These are phyloP conservation scores for Gadopsis bispinosus DNA, from an alignment of 2,797 vertebrate genomes.

Conservation along the genomic window DNA sequence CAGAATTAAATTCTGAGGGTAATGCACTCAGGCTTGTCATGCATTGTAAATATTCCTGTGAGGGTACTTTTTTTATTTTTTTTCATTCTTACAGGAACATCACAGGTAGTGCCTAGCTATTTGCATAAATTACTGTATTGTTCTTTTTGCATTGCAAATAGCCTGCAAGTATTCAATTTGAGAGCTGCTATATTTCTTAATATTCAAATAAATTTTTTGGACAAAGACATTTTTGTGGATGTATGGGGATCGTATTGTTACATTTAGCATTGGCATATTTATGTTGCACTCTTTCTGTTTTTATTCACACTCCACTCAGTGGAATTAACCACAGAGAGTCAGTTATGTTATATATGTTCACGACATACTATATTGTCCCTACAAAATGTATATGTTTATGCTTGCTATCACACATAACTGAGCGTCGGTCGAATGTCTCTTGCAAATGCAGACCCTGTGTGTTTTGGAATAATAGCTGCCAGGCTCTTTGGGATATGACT, in stretches of 20 bases:
- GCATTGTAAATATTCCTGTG: slow-evolving; percentile 23
- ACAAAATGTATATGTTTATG: slow-evolving; percentile 1
- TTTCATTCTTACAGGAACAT: neutral
- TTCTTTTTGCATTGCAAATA: slow-evolving; percentile 65
- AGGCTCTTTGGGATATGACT: slow-evolving; percentile 14
- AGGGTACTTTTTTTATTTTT: neutral
- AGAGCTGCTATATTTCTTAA: slow-evolving; percentile 17
- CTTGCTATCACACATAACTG: slow-evolving; percentile 1
- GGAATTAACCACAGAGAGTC: slow-evolving; percentile 9
- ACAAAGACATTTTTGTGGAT: neutral
- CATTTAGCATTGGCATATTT: neutral
- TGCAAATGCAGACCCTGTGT: slow-evolving; percentile 18
- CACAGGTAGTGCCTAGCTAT: slow-evolving; percentile 15
- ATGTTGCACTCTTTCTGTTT: neutral
- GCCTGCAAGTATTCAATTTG: neutral
- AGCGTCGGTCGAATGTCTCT: slow-evolving; percentile 15
- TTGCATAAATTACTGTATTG: slow-evolving; percentile 52
- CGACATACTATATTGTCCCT: neutral
- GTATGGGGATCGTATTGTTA: neutral
- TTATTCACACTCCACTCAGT: slow-evolving; percentile 1
- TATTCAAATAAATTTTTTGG: neutral
- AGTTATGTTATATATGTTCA: neutral
- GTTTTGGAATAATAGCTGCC: slow-evolving; percentile 23
- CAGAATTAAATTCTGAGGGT: slow-evolving; percentile 8
- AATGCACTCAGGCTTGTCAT: slow-evolving; percentile 8